phyloP scores from a whole-genome alignment of 2,888 invertebrate genomes.

The Strigamia transsilvanica region DNA sequence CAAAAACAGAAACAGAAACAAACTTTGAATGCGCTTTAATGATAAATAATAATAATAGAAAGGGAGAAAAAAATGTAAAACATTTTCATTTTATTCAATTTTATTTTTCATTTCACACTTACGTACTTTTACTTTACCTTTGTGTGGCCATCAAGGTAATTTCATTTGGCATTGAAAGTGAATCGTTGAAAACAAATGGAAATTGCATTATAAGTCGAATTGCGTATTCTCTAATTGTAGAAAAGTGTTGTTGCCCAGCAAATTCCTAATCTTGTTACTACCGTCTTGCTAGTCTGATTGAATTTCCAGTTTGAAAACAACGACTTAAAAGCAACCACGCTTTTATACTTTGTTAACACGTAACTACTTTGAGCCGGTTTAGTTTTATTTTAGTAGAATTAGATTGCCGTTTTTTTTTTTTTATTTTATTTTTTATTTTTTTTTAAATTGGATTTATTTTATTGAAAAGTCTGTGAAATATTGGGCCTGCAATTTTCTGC shows the following conservation, averaged over 20 bases:
- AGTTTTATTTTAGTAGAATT: not conserved
- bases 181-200: constrained; percentile 36
- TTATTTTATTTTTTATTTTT: not conserved
- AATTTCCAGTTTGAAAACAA: constrained; percentile 40
- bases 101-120: not conserved
- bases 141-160: not conserved
- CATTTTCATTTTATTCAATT: not conserved
- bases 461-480: not conserved
- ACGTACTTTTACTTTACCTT: not conserved
- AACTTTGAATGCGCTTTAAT: too few species aligned
- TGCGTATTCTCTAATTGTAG: constrained; percentile 22
- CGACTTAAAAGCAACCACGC: not conserved
- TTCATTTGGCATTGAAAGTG: constrained; percentile 42
- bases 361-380: not conserved
- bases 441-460: not conserved
- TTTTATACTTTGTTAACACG: constrained; percentile 25
- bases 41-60: too few species aligned
- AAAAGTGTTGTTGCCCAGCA: constrained; percentile 39
- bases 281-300: not conserved
- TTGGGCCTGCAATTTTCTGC: too few species aligned
- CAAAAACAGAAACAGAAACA: too few species aligned
- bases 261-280: constrained; percentile 8
- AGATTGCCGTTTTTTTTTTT: not conserved
- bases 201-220: constrained; percentile 40
- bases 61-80: not conserved